These are phyloP conservation scores for Ceratotherium simum DNA, from an alignment of 2,113 vertebrate species.

Conservation along the genomic window DNA sequence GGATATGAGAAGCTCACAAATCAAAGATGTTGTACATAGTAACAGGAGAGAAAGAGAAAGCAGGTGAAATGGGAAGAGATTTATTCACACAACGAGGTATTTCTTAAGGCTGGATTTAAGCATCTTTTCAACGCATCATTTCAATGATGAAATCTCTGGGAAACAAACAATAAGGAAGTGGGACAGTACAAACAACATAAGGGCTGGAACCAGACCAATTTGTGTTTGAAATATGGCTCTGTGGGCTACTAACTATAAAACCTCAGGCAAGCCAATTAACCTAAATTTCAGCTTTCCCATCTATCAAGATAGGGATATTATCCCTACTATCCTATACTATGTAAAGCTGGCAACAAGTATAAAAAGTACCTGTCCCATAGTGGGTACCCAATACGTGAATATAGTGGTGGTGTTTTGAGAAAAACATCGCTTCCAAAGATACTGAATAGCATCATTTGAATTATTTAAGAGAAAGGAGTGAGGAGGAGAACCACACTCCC, in stretches of 20 bases:
- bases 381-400: background rate
- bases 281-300: background rate
- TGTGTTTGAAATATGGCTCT: background rate
- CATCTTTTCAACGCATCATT: background rate
- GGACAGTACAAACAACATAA: background rate
- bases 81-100: background rate
- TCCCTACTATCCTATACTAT: background rate
- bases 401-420: background rate
- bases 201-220: background rate
- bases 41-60: background rate
- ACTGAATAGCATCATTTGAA: background rate
- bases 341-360: background rate
- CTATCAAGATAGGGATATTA: background rate
- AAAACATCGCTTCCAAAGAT: background rate
- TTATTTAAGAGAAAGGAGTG: background rate
- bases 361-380: background rate
- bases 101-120: background rate
- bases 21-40: background rate
- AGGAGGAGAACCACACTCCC: background rate
- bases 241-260: background rate
- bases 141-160: background rate
- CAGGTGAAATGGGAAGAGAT: background rate
- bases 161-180: background rate
- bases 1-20: background rate
- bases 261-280: constrained; percentile 1